Percentiles rank a stretch among this genome's conserved stretches.
Conservation (phyloP, 2,888 invertebrate species). For the Dinocampus coccinellae region DNA sequence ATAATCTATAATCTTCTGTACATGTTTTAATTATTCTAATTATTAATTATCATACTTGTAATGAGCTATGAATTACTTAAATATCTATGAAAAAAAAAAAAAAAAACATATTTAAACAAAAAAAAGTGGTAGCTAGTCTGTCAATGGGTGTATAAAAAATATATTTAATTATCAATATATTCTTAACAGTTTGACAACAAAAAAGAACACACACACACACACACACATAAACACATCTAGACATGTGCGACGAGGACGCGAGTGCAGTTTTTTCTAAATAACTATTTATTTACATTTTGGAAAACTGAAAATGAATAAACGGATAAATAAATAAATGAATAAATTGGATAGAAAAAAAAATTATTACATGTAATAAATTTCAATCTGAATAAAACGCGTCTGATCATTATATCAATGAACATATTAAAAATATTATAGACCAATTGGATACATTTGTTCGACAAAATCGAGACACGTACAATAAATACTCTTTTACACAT, state of each 20-base stretch:
- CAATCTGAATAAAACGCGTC: background rate
- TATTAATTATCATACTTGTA: constrained; percentile 67
- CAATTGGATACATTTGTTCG: constrained; percentile 20
- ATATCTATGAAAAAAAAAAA: constrained; percentile 58
- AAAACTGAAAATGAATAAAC: constrained; percentile 6
- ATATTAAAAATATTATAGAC: background rate
- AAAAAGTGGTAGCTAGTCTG: constrained; percentile 67
- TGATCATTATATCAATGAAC: constrained; percentile 2
- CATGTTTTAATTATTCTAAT: constrained; percentile 68
- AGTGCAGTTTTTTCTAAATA: constrained; percentile 41
- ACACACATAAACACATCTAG: too few species aligned
- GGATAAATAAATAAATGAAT: too few species aligned
- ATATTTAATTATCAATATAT: constrained; percentile 66
- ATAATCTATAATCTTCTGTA: constrained; percentile 67
- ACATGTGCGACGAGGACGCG: constrained; percentile 41
- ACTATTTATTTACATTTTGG: constrained; percentile 11
- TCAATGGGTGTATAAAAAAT: constrained; percentile 67
- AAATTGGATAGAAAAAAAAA: too few species aligned
- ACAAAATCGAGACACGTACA: constrained; percentile 3
- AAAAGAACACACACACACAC: constrained; percentile 38
- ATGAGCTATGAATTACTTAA: constrained; percentile 66
- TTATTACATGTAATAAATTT: constrained; percentile 8
- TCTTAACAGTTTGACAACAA: constrained; percentile 44
- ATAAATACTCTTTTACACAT: background rate
- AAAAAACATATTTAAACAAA: constrained; percentile 27